Evolutionary conservation across 1,140 invertebrate genomes (phyloP).

Genomic region (Macrobrachium rosenbergii): DNA sequence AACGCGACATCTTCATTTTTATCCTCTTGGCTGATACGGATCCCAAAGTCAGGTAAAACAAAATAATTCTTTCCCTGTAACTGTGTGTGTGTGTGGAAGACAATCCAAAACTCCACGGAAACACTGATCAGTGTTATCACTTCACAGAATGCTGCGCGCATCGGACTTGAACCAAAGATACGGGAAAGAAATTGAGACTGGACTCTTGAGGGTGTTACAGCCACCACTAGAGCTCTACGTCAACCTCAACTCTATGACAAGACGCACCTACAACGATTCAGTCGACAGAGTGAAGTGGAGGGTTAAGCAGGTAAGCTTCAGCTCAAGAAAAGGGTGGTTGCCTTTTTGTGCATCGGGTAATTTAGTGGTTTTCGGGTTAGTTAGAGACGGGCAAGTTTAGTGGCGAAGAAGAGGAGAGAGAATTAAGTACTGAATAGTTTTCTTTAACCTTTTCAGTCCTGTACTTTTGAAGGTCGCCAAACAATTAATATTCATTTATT

Average conservation of each 20-base stretch:
- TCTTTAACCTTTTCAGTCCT: too few relatives aligned
- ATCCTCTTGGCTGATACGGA: constrained; percentile 63
- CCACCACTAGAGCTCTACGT: constrained; percentile 68
- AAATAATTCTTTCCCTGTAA: background rate
- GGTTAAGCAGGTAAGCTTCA: constrained; percentile 69
- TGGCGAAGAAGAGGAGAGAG: too few relatives aligned
- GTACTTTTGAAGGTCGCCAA: too few relatives aligned
- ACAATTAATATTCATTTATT: too few relatives aligned
- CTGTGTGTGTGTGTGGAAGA: background rate
- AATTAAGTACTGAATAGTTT: too few relatives aligned
- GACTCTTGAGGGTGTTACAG: constrained; percentile 69
- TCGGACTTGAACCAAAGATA: constrained; percentile 43
- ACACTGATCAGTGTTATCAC: background rate
- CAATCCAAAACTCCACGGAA: background rate
- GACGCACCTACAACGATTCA: constrained; percentile 69
- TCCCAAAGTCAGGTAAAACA: constrained; percentile 46
- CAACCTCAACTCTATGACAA: constrained; percentile 66
- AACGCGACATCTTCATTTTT: constrained; percentile 58
- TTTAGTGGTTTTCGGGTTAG: too few relatives aligned
- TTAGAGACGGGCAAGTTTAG: too few relatives aligned
- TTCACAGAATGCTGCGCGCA: constrained; percentile 40
- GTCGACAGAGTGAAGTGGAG: constrained; percentile 69
- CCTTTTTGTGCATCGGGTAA: background rate
- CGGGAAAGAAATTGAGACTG: constrained; percentile 57
- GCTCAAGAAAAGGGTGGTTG: too few relatives aligned